phyloP scores from a whole-genome alignment of 2,113 vertebrate genomes.

The Coturnix japonica region DNA sequence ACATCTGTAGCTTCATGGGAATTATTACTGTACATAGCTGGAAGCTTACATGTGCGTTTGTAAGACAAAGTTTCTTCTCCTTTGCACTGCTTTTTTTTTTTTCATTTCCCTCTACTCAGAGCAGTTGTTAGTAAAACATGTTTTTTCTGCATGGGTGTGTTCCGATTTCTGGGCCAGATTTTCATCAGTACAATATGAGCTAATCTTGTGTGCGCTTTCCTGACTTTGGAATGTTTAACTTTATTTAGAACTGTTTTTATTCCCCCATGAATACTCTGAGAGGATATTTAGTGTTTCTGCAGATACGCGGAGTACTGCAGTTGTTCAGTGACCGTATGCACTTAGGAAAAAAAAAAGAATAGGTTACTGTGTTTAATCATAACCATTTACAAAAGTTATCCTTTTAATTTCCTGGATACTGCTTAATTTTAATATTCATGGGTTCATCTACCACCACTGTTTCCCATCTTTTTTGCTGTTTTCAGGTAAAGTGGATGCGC shows the following conservation, averaged over 20 bases:
- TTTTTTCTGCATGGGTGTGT: conserved; percentile 51
- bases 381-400: background rate
- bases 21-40: background rate
- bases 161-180: conserved; percentile 58
- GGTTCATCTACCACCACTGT: background rate
- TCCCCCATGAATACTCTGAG: conserved; percentile 65
- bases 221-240: conserved; percentile 47
- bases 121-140: background rate
- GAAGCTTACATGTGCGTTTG: background rate
- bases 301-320: conserved; percentile 55
- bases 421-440: background rate
- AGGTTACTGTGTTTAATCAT: background rate
- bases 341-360: background rate
- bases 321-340: background rate
- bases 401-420: background rate
- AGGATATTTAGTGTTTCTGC: conserved; percentile 68
- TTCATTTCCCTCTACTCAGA: background rate
- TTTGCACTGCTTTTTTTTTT: background rate
- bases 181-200: conserved; percentile 62
- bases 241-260: conserved; percentile 71
- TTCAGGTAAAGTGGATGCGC: background rate
- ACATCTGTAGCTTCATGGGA: background rate
- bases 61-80: background rate
- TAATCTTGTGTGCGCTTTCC: conserved; percentile 56
- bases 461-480: background rate